Conservation (phyloP, 2,113 vertebrate genomes). For the Pogona vitticeps region DNA sequence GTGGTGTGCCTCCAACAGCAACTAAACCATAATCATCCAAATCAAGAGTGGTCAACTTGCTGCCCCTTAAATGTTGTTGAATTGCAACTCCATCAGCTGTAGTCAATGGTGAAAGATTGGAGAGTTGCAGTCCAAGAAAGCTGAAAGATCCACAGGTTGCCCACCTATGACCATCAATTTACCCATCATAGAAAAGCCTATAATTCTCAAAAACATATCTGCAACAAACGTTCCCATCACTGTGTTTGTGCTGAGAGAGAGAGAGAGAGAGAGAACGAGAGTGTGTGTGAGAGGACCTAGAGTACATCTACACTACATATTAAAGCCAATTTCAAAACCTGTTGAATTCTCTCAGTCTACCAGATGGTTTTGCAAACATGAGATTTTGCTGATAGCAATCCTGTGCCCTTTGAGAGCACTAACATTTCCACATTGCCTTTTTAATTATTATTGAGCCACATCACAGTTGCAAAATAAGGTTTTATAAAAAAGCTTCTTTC, state of each 20-base stretch:
- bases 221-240: neutral
- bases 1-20: neutral
- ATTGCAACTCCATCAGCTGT: neutral
- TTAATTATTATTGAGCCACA: neutral
- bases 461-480: neutral
- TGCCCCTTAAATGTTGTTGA: neutral
- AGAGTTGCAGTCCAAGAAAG: neutral
- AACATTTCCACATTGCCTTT: neutral
- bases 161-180: neutral
- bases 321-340: neutral
- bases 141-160: neutral
- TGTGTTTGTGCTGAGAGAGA: too few relatives aligned
- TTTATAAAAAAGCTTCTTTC: too few relatives aligned
- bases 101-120: neutral
- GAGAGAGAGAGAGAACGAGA: too few relatives aligned
- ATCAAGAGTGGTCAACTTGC: neutral
- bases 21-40: fast-evolving
- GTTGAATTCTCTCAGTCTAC: too few relatives aligned
- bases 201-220: neutral
- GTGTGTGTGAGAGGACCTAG: too few relatives aligned
- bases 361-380: neutral
- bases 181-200: neutral
- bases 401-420: neutral
- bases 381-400: neutral
- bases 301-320: neutral